phyloP scores from a whole-genome alignment of 2,113 vertebrate species.

The Heterotis niloticus region DNA sequence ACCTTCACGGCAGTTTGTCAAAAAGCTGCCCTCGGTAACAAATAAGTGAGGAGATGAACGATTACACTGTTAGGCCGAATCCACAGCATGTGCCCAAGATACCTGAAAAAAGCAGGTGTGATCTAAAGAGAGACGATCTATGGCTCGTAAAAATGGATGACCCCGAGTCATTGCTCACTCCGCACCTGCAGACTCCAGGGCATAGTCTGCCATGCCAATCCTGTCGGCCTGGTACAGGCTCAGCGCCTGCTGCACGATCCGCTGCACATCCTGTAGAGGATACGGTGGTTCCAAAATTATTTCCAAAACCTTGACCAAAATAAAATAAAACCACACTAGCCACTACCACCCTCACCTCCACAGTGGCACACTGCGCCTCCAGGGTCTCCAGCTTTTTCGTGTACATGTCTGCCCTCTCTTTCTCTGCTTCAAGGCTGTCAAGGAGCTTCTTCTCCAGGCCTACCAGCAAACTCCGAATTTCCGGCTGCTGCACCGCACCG shows the following conservation, averaged over 20 bases:
- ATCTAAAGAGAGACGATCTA: background rate
- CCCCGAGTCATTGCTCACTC: background rate
- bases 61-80: no score
- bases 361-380: background rate
- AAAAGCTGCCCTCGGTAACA: background rate
- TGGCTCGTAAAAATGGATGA: background rate
- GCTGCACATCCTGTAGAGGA: constrained; percentile 61
- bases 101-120: background rate
- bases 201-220: constrained; percentile 80
- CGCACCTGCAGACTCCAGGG: constrained; percentile 75
- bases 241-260: constrained; percentile 64
- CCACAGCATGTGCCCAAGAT: background rate
- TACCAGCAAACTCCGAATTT: background rate
- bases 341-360: background rate
- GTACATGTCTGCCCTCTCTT: background rate
- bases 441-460: background rate
- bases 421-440: background rate
- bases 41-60: background rate
- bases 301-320: background rate
- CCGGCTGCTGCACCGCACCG: no score
- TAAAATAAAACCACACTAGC: no score
- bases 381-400: background rate
- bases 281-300: background rate
- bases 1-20: no score
- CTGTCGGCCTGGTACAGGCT: constrained; percentile 73